Evolutionary conservation across 2,113 vertebrate species (phyloP), one percentile per base, ranked within the genome.

Genomic region (Gasterosteus nipponicus): DNA sequence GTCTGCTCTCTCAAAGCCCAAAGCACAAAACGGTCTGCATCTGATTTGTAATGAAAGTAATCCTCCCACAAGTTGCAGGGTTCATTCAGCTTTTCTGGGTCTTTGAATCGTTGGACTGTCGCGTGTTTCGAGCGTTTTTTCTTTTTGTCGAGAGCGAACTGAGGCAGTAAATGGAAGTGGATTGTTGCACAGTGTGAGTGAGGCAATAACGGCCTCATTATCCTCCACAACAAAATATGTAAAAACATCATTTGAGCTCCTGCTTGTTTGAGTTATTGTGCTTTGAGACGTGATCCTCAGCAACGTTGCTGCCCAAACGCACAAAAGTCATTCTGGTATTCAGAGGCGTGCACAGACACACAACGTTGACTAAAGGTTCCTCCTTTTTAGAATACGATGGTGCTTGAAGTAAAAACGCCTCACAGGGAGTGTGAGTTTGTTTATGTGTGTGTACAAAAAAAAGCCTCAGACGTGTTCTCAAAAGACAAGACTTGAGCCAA

Each of bases 201-300:
- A 63, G 77, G 57, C 77, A 78, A 73, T 86, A 86, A 82, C 67
- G 38, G 70, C 76, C 44, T 86, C 83, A 42, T 89, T 87, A 88
- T 83, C 76, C 70, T 59, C 35, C 66, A 61, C 68, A 76, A 53
- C 83, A 82, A 26, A 81, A 85, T 71, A 83, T 46, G 81, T 57
- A 68, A 83, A 42, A 81, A 81, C 57, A 69, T 57, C 35, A 70
- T 68, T 57, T 78, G 56, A 83, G 79, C 74, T 54, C n/a, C 0
- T 22, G 64, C 71, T 74, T 73, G 63, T 86, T 89, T 89, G 86
- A 86, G 82, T 83, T 78, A 80, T 80, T 78, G 74, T 22, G 74
- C 83, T 86, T 72, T 83, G 79, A 76, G 74, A 83, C 0, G 60
- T 44, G 64, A 81, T 46, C 63, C 69, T 49, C n/a, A 5, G 73